phyloP scores from a whole-genome alignment of 2,113 vertebrate species.

The Actenoides lindsayi region DNA sequence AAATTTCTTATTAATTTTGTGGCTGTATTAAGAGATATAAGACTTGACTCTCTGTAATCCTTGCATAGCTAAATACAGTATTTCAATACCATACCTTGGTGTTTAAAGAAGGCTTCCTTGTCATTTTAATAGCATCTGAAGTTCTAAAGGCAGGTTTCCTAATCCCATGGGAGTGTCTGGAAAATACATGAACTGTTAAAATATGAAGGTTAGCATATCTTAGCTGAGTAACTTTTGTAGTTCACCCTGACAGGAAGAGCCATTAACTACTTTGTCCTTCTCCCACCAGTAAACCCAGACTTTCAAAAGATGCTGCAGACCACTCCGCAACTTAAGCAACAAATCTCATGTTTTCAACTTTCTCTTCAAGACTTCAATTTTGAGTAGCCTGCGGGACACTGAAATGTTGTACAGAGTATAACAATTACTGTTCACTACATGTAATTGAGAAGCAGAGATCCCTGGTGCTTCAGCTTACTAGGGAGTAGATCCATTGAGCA shows the following conservation, averaged over 20 bases:
- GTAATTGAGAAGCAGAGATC: not conserved
- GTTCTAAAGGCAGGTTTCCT: not conserved
- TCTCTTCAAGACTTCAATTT: not conserved
- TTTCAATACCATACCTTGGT: not conserved
- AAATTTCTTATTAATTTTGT: not conserved
- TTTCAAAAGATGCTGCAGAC: not conserved
- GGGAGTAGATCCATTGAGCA: not conserved
- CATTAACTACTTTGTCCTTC: not conserved
- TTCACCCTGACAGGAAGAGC: not conserved
- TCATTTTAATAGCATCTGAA: not conserved
- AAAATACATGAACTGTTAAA: not conserved
- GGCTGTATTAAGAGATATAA: not conserved
- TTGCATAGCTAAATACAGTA: not conserved
- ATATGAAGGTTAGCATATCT: not conserved
- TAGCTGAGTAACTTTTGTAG: not conserved
- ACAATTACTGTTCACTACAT: not conserved
- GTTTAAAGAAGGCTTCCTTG: not conserved
- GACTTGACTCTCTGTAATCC: not conserved
- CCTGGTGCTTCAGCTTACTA: not conserved
- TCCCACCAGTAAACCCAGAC: not conserved
- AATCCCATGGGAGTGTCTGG: not conserved
- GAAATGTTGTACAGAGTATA: not conserved
- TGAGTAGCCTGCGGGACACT: not conserved
- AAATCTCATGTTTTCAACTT: constrained; percentile 27
- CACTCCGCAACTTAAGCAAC: not conserved